phyloP scores from a whole-genome alignment of 2,797 vertebrate species.

The Loris lydekkerianus region DNA sequence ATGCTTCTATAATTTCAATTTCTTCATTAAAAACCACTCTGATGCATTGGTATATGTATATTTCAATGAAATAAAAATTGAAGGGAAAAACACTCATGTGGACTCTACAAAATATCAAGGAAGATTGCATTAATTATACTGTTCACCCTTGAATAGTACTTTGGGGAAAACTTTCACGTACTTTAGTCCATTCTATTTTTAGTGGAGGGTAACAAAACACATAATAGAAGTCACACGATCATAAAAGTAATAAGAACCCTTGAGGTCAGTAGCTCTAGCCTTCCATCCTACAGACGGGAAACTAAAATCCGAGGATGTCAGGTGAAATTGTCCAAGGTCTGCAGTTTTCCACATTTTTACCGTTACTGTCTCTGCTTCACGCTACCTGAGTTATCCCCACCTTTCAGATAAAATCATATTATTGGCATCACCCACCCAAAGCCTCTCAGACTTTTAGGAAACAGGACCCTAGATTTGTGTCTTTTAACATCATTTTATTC shows the following conservation, averaged over 20 bases:
- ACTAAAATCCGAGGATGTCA: background rate
- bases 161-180: background rate
- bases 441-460: background rate
- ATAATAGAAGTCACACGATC: background rate
- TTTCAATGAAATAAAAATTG: slow-evolving; percentile 56
- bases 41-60: background rate
- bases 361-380: background rate
- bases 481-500: background rate
- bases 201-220: background rate
- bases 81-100: background rate
- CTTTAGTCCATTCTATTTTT: background rate
- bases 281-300: slow-evolving; percentile 31
- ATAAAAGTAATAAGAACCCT: background rate
- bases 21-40: background rate
- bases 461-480: background rate
- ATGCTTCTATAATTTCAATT: background rate
- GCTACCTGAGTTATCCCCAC: rapidly evolving
- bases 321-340: background rate
- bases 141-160: background rate
- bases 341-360: background rate
- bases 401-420: background rate
- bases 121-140: slow-evolving; percentile 36
- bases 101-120: slow-evolving; percentile 15
- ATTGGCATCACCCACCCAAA: background rate
- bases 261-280: background rate